Percentiles rank a stretch among this genome's conserved stretches.
phyloP scores from a whole-genome alignment of 2,888 invertebrate genomes.

The Drosophila putrida region DNA sequence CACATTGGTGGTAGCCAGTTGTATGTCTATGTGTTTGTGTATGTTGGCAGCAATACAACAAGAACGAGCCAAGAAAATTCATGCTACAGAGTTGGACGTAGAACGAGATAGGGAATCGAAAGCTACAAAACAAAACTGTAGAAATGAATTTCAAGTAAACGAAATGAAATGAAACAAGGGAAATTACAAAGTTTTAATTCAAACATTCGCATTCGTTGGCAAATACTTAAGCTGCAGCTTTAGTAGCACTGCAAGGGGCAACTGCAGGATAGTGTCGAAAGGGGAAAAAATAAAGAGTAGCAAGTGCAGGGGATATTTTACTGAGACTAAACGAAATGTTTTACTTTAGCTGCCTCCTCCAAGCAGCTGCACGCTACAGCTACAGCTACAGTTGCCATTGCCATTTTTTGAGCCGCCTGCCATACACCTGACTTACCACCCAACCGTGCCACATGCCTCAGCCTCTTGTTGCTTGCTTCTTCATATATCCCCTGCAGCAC shows the following conservation, averaged over 20 bases:
- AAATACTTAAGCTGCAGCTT: slow-evolving; percentile 76
- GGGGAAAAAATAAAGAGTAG: not conserved
- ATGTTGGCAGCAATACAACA: slow-evolving; percentile 2
- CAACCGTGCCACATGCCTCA: not conserved
- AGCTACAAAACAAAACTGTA: slow-evolving; percentile 50
- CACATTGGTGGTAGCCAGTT: slow-evolving; percentile 43
- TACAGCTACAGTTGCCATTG: slow-evolving; percentile 19
- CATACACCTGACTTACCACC: slow-evolving; percentile 43
- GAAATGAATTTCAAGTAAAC: slow-evolving; percentile 80
- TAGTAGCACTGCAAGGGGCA: slow-evolving; percentile 25
- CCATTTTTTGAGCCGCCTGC: slow-evolving; percentile 21
- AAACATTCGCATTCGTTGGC: slow-evolving; percentile 77
- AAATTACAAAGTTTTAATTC: slow-evolving; percentile 81
- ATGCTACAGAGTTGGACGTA: slow-evolving; percentile 17
- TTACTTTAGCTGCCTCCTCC: slow-evolving; percentile 48
- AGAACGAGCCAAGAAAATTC: slow-evolving; percentile 54
- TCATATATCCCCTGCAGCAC: slow-evolving; percentile 23
- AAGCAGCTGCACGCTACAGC: slow-evolving; percentile 25
- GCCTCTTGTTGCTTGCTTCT: not conserved
- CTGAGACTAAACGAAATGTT: slow-evolving; percentile 61
- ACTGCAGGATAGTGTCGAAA: not conserved
- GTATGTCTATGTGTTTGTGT: slow-evolving; percentile 16
- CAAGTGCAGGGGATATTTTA: slow-evolving; percentile 26
- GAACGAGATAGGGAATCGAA: not conserved
- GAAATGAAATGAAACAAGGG: slow-evolving; percentile 82